Conservation (phyloP, 2,888 invertebrate species). For the Limenitis camilla region DNA sequence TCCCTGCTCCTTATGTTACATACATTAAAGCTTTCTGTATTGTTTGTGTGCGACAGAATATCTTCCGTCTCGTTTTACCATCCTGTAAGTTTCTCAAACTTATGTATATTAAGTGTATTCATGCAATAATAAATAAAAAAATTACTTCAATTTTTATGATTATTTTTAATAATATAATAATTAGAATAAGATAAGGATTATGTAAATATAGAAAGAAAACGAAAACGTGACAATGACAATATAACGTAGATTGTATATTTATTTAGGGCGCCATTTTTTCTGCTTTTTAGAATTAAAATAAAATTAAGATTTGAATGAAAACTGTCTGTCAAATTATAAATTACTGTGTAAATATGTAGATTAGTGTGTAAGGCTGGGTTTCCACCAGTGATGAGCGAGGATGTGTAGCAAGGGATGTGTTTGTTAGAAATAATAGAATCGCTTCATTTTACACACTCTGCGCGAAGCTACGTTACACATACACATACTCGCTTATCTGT, state of each 20-base stretch:
- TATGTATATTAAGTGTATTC: conserved; percentile 31
- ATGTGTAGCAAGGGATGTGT: no score
- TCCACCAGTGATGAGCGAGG: no score
- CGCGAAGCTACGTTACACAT: no score
- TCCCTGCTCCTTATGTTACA: no score
- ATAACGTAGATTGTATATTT: conserved; percentile 39
- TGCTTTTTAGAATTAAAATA: not conserved
- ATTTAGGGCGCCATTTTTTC: conserved; percentile 4
- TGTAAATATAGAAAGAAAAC: conserved; percentile 35
- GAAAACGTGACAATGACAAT: conserved; percentile 64
- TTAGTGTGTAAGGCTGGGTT: conserved; percentile 33
- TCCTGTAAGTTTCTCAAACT: not conserved
- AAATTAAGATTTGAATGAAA: conserved; percentile 26
- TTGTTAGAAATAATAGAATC: no score
- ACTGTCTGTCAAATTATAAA: conserved; percentile 62
- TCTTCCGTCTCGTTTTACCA: no score
- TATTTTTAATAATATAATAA: not conserved
- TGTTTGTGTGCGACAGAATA: no score
- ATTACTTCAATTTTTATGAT: not conserved
- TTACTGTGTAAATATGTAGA: conserved; percentile 56
- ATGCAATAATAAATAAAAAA: conserved; percentile 28
- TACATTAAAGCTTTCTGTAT: no score
- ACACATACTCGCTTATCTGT: no score
- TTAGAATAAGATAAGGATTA: conserved; percentile 1
- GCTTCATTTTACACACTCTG: not conserved